phyloP scores from a whole-genome alignment of 2,888 invertebrate genomes.

The Drosophila anomalata region DNA sequence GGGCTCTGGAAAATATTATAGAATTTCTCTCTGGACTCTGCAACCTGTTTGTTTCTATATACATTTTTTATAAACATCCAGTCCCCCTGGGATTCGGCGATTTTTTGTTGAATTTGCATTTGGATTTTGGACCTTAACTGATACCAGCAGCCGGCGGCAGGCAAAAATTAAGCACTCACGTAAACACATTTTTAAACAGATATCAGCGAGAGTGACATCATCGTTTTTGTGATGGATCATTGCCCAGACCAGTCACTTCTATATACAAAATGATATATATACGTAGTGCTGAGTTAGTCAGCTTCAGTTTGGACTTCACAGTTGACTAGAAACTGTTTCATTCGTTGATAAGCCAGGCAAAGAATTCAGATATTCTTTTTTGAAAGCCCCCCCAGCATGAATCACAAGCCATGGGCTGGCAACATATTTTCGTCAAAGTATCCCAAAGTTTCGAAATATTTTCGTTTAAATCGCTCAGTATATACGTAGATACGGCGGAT shows the following conservation, averaged over 20 bases:
- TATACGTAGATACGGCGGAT: neutral
- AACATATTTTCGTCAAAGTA: neutral
- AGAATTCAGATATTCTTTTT: neutral
- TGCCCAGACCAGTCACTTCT: conserved; percentile 3
- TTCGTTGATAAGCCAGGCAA: neutral
- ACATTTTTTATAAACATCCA: conserved; percentile 11
- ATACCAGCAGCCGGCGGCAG: conserved; percentile 26
- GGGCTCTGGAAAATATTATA: neutral
- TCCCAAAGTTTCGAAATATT: conserved; percentile 11
- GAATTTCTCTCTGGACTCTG: conserved; percentile 20
- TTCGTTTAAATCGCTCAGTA: conserved; percentile 1
- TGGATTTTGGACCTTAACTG: conserved; percentile 48
- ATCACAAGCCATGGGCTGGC: conserved; percentile 27
- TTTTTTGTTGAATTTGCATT: conserved; percentile 19
- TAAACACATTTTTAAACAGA: conserved; percentile 22
- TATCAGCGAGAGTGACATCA: conserved; percentile 38
- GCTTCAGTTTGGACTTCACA: conserved; percentile 1
- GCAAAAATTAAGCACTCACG: conserved; percentile 10
- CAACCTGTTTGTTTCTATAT: neutral
- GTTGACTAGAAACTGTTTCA: conserved; percentile 5
- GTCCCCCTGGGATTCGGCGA: neutral
- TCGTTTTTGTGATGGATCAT: conserved; percentile 36
- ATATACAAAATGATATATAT: conserved; percentile 4
- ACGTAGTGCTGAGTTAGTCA: conserved; percentile 21
- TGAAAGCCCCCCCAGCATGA: conserved; percentile 14